These are phyloP conservation scores for Leiothrix lutea DNA, from an alignment of 2,113 vertebrate genomes.

Conservation along the genomic window DNA sequence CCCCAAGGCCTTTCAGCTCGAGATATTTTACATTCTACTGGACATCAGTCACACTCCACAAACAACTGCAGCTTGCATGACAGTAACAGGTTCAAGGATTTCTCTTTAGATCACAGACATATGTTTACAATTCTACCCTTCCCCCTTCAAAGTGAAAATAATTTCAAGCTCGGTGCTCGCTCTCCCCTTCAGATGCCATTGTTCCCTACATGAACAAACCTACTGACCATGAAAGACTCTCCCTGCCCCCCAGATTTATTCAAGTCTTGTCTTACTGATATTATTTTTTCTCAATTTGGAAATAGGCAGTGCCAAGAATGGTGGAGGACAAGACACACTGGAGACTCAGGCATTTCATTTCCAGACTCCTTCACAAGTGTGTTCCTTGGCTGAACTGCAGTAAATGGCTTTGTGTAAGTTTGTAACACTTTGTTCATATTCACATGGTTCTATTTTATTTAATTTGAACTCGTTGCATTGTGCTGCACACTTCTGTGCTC, in stretches of 20 bases:
- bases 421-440: not conserved
- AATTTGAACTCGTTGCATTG: not conserved
- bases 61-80: conserved; percentile 67
- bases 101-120: conserved; percentile 55
- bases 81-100: conserved; percentile 73
- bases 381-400: not conserved
- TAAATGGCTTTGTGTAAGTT: not conserved
- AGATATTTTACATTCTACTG: conserved; percentile 68
- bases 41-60: conserved; percentile 65
- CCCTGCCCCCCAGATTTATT: not conserved
- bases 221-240: not conserved
- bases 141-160: conserved; percentile 38
- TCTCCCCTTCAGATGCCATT: not conserved
- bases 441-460: not conserved
- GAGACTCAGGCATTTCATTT: not conserved
- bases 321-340: not conserved
- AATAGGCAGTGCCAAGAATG: not conserved
- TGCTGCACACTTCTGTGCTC: not conserved
- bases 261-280: not conserved
- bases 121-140: conserved; percentile 53
- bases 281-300: not conserved
- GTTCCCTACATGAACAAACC: not conserved
- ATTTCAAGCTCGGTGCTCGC: not conserved
- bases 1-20: conserved; percentile 60
- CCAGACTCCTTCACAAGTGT: not conserved